These are phyloP conservation scores for Istiophorus platypterus DNA, from an alignment of 2,113 vertebrate species.

Conservation along the genomic window DNA sequence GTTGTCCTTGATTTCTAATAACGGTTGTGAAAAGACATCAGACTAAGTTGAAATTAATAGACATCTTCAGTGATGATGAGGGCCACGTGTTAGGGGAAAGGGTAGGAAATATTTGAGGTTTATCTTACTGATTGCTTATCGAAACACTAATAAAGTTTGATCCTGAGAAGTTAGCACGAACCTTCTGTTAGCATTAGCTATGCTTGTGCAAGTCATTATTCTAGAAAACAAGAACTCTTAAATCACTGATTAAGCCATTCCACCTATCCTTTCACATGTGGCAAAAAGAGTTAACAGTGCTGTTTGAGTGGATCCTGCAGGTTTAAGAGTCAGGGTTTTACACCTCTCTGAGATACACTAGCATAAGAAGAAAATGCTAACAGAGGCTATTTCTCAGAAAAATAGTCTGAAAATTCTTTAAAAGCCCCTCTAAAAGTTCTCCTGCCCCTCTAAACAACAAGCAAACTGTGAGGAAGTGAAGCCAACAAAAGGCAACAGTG, in stretches of 20 bases:
- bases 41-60: slow-evolving; percentile 19
- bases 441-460: slow-evolving; percentile 44
- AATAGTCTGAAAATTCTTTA: slow-evolving; percentile 27
- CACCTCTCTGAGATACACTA: slow-evolving; percentile 10
- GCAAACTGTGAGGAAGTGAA: slow-evolving; percentile 45
- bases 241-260: slow-evolving; percentile 49
- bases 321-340: slow-evolving; percentile 46
- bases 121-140: slow-evolving; percentile 16
- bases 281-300: slow-evolving; percentile 36
- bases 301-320: slow-evolving; percentile 59
- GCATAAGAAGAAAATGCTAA: slow-evolving; percentile 27
- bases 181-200: slow-evolving; percentile 46
- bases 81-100: not conserved
- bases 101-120: slow-evolving; percentile 12
- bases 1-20: slow-evolving; percentile 39
- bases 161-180: slow-evolving; percentile 66
- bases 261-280: slow-evolving; percentile 38
- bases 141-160: slow-evolving; percentile 22
- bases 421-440: slow-evolving; percentile 29
- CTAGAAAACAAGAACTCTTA: slow-evolving; percentile 40
- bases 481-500: slow-evolving; percentile 78
- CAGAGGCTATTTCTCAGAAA: slow-evolving; percentile 48
- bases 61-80: slow-evolving; percentile 7
- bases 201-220: slow-evolving; percentile 21
- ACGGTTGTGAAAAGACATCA: slow-evolving; percentile 17